A percentile compares a stretch with the other conserved stretches of the same genome.
Conservation (phyloP, 1,140 invertebrate genomes). For the Microplitis mediator region DNA sequence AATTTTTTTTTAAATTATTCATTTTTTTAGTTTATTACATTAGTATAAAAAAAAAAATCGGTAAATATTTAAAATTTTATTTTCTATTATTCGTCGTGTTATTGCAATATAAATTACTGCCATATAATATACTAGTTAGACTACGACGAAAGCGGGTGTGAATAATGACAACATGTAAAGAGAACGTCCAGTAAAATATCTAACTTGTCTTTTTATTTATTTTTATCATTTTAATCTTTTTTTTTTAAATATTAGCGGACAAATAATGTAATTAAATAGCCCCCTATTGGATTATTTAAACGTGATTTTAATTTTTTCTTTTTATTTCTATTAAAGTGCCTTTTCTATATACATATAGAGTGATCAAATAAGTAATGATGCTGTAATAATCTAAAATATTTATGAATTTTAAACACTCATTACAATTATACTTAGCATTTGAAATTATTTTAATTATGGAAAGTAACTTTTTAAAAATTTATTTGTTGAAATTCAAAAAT, state of each 20-base stretch:
- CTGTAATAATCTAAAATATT: no score
- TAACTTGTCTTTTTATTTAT: no score
- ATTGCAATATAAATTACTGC: constrained; percentile 48
- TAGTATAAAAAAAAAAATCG: constrained; percentile 22
- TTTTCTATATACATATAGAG: not conserved
- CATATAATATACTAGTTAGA: constrained; percentile 43
- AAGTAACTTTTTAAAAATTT: no score
- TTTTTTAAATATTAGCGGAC: not conserved
- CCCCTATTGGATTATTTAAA: constrained; percentile 13
- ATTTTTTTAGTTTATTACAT: not conserved
- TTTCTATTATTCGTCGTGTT: constrained; percentile 35
- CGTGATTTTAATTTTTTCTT: constrained; percentile 10
- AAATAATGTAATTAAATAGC: constrained; percentile 4
- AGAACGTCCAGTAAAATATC: not conserved
- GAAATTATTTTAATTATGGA: no score
- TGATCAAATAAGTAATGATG: no score
- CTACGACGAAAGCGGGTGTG: not conserved
- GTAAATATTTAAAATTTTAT: not conserved
- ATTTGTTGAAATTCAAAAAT: not conserved
- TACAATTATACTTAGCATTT: no score
- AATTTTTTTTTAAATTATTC: no score
- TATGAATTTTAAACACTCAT: no score
- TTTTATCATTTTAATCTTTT: constrained; percentile 8
- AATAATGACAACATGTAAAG: not conserved
- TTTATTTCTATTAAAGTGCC: constrained; percentile 20